Evolutionary conservation across 2,797 vertebrate genomes (phyloP).

Genomic region (Melanotaenia trifasciata): DNA sequence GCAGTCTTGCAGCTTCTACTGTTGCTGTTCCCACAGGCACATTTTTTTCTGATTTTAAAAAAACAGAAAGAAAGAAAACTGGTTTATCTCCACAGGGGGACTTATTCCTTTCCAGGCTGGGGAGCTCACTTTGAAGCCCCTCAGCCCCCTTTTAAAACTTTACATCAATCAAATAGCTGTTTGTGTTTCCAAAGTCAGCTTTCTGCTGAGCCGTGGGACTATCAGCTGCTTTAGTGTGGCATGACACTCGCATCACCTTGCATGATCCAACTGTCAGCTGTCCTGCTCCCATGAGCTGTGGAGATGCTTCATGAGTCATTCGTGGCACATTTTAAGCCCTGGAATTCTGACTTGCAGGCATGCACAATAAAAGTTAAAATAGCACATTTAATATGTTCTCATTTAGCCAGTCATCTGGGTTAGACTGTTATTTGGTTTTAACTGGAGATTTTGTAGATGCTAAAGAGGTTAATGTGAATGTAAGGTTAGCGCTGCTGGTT

Average conservation of each 20-base stretch:
- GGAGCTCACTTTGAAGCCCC: slow-evolving; percentile 28
- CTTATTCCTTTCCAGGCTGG: background rate
- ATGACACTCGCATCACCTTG: slow-evolving; percentile 38
- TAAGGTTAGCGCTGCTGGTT: background rate
- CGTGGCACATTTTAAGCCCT: slow-evolving; percentile 6
- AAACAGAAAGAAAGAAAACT: background rate
- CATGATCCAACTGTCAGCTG: slow-evolving; percentile 48
- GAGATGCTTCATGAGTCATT: slow-evolving; percentile 12
- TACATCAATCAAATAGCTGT: slow-evolving; percentile 31
- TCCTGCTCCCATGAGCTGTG: slow-evolving; percentile 29
- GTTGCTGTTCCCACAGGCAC: slow-evolving; percentile 5
- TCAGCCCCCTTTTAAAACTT: slow-evolving; percentile 12
- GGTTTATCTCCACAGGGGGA: background rate
- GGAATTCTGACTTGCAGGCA: slow-evolving; percentile 16
- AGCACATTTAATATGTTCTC: background rate
- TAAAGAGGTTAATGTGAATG: background rate
- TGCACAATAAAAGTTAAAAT: background rate
- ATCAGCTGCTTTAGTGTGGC: slow-evolving; percentile 25
- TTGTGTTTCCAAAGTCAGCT: slow-evolving; percentile 23
- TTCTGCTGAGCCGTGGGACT: slow-evolving; percentile 20
- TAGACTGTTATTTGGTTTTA: background rate
- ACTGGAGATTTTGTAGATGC: background rate
- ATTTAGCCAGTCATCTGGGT: background rate
- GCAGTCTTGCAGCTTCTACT: slow-evolving; percentile 10
- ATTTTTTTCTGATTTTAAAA: too few species aligned